Conservation (phyloP, 2,888 invertebrate species). For the Antheraea yamamai region DNA sequence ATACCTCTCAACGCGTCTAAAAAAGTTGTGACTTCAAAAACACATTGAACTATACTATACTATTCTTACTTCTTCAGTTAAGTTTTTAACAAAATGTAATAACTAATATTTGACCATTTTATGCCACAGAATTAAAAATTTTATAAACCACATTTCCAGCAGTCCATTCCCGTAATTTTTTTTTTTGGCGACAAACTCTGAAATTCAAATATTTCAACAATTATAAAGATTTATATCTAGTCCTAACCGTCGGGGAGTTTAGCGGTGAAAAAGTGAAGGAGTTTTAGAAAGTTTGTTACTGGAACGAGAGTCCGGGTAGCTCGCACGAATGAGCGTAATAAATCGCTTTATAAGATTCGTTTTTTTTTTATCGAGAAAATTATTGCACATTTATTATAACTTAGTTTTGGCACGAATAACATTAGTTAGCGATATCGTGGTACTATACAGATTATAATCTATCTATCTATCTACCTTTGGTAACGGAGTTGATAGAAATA, state of each 20-base stretch:
- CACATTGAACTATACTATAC: no score
- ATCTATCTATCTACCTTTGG: no score
- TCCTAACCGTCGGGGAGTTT: conserved; percentile 16
- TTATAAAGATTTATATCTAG: conserved; percentile 24
- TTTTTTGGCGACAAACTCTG: conserved; percentile 12
- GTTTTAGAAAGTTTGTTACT: conserved; percentile 17
- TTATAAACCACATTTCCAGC: background rate
- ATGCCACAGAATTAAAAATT: background rate
- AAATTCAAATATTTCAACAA: conserved; percentile 22
- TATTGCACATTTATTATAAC: conserved; percentile 10
- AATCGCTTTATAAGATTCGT: conserved; percentile 22
- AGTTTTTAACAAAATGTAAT: background rate
- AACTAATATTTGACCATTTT: background rate
- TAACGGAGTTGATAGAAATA: background rate
- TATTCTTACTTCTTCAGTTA: no score
- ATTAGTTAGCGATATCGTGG: background rate
- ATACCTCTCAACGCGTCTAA: no score
- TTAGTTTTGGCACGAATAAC: conserved; percentile 8
- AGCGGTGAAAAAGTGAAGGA: conserved; percentile 20
- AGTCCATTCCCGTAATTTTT: background rate
- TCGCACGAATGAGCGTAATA: conserved; percentile 13
- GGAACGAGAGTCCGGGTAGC: conserved; percentile 7
- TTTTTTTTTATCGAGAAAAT: conserved; percentile 19
- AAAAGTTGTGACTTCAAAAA: no score
- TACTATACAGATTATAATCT: background rate